Evolutionary conservation across 2,888 invertebrate species (phyloP), one percentile per base, ranked within the genome.

Genomic region (Poecilus cupreus): DNA sequence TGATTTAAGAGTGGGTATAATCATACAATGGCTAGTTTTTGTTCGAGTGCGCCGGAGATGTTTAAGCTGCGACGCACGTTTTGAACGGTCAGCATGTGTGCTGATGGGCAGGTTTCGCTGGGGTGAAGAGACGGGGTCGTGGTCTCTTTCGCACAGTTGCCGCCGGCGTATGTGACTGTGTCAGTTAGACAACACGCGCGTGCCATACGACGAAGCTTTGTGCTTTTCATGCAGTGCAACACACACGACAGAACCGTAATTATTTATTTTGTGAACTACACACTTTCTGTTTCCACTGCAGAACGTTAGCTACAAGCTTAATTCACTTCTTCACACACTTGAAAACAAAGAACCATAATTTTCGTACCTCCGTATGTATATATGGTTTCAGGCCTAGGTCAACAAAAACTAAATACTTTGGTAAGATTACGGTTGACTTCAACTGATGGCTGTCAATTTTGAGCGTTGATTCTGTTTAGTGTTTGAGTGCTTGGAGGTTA

Each of bases 1-100:
- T 75, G 74, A 75, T 46, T 72, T 72, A 72, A 72, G 72, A 46
- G 20, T 46, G 72, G 43, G 20, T 49, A 75, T 49, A 75, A 75
- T 75, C n/a, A 51, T 26, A 75, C 74, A 75, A 75, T 75, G 49
- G 49, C 26, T 22, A n/a, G 22, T 75, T 75, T 75, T 75, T 75
- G 18, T 16, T 3, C 20, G 32, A 2, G 26, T 18, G 6, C 60
- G 57, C 18, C 8, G 8, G 43, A 18, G 3, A 43, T 75, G 46
- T 16, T 74, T 49, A 16, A 24, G n/a, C n/a, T 49, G 74, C 74
- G 32, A 24, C 8, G 24, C 74, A 75, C 74, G 74, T 75, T 26
- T 16, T 16, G 16, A 1, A 11, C 37, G 68, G 68, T 68, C 68
- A 68, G 68, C 68, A 64, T 16, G 49, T 49, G 49, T n/a, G 16